Base-by-base conservation (phyloP, 1,140 invertebrate species). In the Drosophila pallidifrons region DNA sequence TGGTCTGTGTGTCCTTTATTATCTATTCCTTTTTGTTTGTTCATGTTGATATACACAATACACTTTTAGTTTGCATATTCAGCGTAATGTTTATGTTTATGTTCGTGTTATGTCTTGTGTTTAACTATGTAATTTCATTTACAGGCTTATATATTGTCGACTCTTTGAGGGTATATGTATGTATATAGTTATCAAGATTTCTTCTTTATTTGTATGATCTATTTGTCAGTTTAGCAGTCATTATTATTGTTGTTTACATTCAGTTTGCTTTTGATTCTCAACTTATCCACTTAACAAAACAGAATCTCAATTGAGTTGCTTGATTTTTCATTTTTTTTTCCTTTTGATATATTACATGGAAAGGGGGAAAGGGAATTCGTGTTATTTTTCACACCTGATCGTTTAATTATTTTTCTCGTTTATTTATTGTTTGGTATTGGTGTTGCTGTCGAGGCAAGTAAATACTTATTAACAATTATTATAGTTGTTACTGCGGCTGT, bases 1-100 rank as follows among this genome's bases (percentile, higher is more conserved):
- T 89, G 85, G 86, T 89, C 85, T 89, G 86, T 88, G 82, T 90
- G 85, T 89, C 81, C 85, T 89, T 89, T 89, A 89, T 89, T 89
- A 85, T 79, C 81, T 74, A 76, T 85, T 80, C 75, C 54, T 80
- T 88, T 52, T 61, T 65, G 76, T 78, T 75, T 75, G 76, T 74
- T 72, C 75, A 65, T 88, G 51, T 66, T 70, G 67, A 61, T 78
- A 75, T 63, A 75, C 64, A 77, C 64, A 77, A 69, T 77, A 74
- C 54, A 63, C 43, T 13, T 70, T 49, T 46, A 64, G 66, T 65
- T 59, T 65, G 73, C 61, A 63, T 77, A 75, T 30, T 67, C 76
- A 82, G 71, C 68, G 69, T 49, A 54, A 71, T 63, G 28, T 49
- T 47, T 58, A 67, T 66, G 49, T 47, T 47, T 13, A 5, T 47